These are phyloP conservation scores for Ophion ellenae DNA, from an alignment of 2,888 invertebrate genomes.

Conservation along the genomic window DNA sequence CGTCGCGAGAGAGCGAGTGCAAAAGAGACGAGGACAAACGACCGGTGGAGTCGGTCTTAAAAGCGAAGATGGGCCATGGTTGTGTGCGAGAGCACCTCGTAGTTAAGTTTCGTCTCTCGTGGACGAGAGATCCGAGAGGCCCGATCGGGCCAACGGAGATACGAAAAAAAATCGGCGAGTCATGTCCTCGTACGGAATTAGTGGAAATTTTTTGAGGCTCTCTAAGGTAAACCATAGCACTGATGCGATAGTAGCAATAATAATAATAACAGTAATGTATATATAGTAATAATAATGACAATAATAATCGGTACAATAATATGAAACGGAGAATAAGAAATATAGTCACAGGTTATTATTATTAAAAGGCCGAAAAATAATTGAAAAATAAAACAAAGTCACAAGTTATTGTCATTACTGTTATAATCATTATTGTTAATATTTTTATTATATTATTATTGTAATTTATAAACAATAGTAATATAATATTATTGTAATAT, in stretches of 20 bases:
- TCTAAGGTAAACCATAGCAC: constrained; percentile 38
- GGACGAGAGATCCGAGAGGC: constrained; percentile 1
- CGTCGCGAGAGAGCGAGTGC: neutral
- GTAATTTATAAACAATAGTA: too few relatives aligned
- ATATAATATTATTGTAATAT: too few relatives aligned
- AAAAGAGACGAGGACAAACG: neutral
- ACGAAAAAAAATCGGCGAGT: neutral
- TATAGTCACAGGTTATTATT: neutral
- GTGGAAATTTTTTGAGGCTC: constrained; percentile 20
- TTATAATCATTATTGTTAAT: too few relatives aligned
- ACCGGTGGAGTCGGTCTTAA: neutral
- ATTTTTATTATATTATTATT: too few relatives aligned
- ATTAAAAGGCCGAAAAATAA: neutral
- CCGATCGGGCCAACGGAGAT: neutral
- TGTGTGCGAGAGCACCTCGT: constrained; percentile 19
- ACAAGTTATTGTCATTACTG: too few relatives aligned
- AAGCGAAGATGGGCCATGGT: constrained; percentile 14
- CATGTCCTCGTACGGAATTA: constrained; percentile 31
- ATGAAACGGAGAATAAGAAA: neutral
- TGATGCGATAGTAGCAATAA: neutral
- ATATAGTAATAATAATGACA: neutral
- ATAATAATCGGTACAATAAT: neutral
- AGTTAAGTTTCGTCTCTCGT: constrained; percentile 32
- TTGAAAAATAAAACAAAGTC: too few relatives aligned
- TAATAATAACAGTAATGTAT: neutral